Evolutionary conservation across 1,140 invertebrate genomes (phyloP), one percentile per base, ranked within the genome.

Genomic region (Lordiphosa collinella): DNA sequence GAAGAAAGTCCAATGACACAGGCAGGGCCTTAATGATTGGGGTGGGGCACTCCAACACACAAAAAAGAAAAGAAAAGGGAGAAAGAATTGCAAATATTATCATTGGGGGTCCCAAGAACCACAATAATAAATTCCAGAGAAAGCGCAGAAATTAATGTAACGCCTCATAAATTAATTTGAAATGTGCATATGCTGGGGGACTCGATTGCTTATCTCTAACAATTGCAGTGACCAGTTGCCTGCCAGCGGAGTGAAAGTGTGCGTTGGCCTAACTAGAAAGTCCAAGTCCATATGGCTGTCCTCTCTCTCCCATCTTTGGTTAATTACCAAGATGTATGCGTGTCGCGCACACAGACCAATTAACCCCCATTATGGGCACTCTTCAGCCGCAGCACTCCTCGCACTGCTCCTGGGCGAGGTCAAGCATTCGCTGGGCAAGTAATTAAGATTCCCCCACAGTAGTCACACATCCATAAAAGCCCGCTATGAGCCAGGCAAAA

Each of bases 261-360:
- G 36, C 37, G 48, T 50, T 32, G 41, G 32, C 32, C 44, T 46
- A 38, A 38, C 36, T 46, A 50, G 51, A 74, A 74, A 74, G 49
- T 38, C 18, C 34, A 51, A 38, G 49, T 70, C 71, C 72, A 69
- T 66, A 76, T 65, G 72, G 54, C 65, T 47, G 62, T 34, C 40
- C 41, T 32, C 31, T 22, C 70, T 62, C 53, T 53, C 44, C 58
- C 69, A 55, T 70, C 78, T 84, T 84, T 74, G 61, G 59, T 70
- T 82, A 88, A 88, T 88, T 88, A 88, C 76, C 69, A 73, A 88
- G 86, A 88, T 88, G 76, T 79, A 87, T 88, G 86, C 86, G 85
- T 88, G 86, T 87, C 80, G 86, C 74, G 80, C 86, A 80, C 86
- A 87, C 80, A 79, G 80, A 66, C 86, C 82, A 88, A 88, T 88